Evolutionary conservation across 2,797 vertebrate genomes (phyloP).

Genomic region (Pterois miles): DNA sequence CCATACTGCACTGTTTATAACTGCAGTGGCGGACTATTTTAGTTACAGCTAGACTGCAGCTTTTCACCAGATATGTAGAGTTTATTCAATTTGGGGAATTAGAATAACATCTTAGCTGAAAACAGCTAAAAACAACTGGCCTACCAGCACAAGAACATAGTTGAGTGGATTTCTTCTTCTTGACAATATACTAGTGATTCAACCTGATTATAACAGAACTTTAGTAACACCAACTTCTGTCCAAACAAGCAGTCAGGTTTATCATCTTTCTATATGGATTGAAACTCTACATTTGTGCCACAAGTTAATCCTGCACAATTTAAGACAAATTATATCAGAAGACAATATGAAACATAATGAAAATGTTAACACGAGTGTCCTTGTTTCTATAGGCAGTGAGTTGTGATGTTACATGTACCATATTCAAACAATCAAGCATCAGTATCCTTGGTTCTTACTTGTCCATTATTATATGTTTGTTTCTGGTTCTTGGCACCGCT

Average conservation of each 20-base stretch:
- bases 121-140: not conserved
- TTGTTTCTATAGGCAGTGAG: not conserved
- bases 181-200: not conserved
- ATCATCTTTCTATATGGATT: not conserved
- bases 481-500: constrained; percentile 18
- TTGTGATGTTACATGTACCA: not conserved
- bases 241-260: not conserved
- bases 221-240: not conserved
- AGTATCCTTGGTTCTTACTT: constrained; percentile 44
- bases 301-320: not conserved
- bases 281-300: not conserved
- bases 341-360: not conserved
- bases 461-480: constrained; percentile 30
- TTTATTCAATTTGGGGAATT: not conserved
- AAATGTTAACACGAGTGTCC: not conserved
- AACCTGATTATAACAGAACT: not conserved
- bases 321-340: not conserved
- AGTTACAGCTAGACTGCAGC: not conserved
- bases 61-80: not conserved
- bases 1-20: not conserved
- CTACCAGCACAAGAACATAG: not conserved
- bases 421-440: not conserved
- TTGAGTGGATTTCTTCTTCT: not conserved
- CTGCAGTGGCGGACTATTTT: not conserved
- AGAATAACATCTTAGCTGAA: not conserved